phyloP scores from a whole-genome alignment of 2,797 vertebrate genomes.

The Chelon labrosus region DNA sequence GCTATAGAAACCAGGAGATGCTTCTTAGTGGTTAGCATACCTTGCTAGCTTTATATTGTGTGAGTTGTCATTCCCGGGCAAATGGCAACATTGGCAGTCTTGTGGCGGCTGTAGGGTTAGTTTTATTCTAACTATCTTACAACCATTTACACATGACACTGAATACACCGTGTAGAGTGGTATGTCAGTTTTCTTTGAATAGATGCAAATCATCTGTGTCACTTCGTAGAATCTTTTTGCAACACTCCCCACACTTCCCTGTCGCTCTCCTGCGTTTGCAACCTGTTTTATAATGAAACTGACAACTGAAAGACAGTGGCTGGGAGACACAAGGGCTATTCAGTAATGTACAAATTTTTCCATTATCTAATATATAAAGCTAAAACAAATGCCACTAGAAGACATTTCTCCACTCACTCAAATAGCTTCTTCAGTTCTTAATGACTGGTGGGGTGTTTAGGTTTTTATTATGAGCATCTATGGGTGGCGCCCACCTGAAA shows the following conservation, averaged over 20 bases:
- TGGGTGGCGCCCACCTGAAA: too few relatives aligned
- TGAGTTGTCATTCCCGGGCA: slow-evolving; percentile 13
- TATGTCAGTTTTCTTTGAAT: background rate
- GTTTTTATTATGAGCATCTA: too few relatives aligned
- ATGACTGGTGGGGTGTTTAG: too few relatives aligned
- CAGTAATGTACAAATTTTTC: too few relatives aligned
- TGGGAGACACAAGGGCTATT: background rate
- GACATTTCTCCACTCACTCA: too few relatives aligned
- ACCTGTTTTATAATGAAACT: too few relatives aligned
- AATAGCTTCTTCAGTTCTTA: too few relatives aligned
- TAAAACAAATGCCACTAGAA: too few relatives aligned
- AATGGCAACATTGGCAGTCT: slow-evolving; percentile 12
- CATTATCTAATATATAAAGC: too few relatives aligned
- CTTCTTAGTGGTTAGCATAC: slow-evolving; percentile 23
- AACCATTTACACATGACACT: background rate
- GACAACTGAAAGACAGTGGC: background rate
- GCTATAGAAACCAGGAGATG: slow-evolving; percentile 5
- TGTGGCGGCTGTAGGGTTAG: slow-evolving; percentile 19
- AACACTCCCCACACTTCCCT: background rate
- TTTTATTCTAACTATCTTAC: background rate
- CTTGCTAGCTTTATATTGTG: slow-evolving; percentile 8
- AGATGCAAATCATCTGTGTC: background rate
- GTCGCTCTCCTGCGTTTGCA: too few relatives aligned
- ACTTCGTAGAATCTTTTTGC: slow-evolving; percentile 1
- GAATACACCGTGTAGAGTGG: background rate